These are phyloP conservation scores for Tetraneura akinire DNA, from an alignment of 1,140 invertebrate species.

Conservation along the genomic window DNA sequence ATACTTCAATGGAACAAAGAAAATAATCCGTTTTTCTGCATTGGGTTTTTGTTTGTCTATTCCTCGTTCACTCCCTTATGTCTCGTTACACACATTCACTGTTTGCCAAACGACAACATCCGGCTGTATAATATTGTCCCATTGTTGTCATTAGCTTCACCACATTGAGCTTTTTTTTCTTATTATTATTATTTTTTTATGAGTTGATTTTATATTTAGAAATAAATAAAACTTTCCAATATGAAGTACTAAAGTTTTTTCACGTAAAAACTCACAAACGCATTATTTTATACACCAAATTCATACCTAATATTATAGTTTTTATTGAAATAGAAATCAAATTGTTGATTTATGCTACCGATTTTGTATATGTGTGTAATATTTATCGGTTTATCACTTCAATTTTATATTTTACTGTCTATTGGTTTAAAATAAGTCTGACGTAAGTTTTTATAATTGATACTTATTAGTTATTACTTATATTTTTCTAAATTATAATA, in stretches of 20 bases:
- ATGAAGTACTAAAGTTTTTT: not conserved
- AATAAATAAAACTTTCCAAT: not conserved
- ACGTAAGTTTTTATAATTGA: no score
- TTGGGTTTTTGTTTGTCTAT: conserved; percentile 39
- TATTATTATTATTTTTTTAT: conserved; percentile 20
- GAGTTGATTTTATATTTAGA: not conserved
- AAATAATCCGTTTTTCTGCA: conserved; percentile 40
- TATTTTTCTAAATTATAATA: no score
- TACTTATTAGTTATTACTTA: no score
- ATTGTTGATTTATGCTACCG: no score
- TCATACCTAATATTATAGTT: no score
- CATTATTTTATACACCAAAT: no score
- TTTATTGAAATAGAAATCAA: no score
- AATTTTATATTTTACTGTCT: no score
- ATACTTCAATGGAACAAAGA: conserved; percentile 3
- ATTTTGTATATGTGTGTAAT: no score
- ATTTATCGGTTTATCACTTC: no score
- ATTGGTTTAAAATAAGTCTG: no score
- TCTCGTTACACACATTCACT: conserved; percentile 47
- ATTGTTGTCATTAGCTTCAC: conserved; percentile 48
- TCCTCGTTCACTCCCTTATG: conserved; percentile 5
- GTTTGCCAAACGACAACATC: conserved; percentile 48
- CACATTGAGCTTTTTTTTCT: conserved; percentile 11
- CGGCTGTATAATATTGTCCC: conserved; percentile 9
- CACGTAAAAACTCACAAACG: not conserved